Base-by-base conservation (phyloP, 2,888 invertebrate species). In the Tetheella fluctuosa region DNA sequence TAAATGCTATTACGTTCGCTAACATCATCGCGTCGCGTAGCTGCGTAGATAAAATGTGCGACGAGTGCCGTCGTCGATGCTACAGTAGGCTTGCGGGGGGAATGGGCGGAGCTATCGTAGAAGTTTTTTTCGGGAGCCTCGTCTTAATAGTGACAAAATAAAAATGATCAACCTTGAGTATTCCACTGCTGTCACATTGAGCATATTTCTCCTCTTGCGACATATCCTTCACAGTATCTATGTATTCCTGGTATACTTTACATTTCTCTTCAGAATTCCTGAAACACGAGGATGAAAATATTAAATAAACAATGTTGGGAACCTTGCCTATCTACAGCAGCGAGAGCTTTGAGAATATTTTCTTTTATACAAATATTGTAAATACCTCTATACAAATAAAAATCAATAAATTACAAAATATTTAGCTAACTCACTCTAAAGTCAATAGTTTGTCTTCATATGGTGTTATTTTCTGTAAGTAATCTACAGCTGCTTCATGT, bases 371-470 rank as follows among this genome's bases (percentile, higher is more conserved):
- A n/a, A n/a, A n/a, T n/a, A n/a, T n/a, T n/a, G n/a, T n/a, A n/a
- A n/a, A n/a, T n/a, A n/a, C n/a, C n/a, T n/a, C n/a, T n/a, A n/a
- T n/a, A n/a, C n/a, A n/a, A n/a, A n/a, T n/a, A n/a, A n/a, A n/a
- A n/a, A n/a, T n/a, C n/a, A n/a, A n/a, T 2, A 2, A n/a, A 42
- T 42, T 7, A 5, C 6, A 42, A 17, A 17, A 17, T 7, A n/a
- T 1, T 1, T 30, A 30, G 34, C 12, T 7, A 0, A 87, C 93
- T 90, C 70, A 93, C 93, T 91, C 89, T 25, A 81, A 69, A 15
- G 84, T 84, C 52, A 91, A 71, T 20, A 93, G 70, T 68, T 85
- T 89, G 64, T 93, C 90, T 76, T 93, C 93, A 65, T 79, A 93
- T 1, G 83, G 84, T 56, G 90, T 83, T 64, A 93, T 83, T 73